Evolutionary conservation across 2,888 invertebrate species (phyloP).

Genomic region (Ornithoptera alexandrae): DNA sequence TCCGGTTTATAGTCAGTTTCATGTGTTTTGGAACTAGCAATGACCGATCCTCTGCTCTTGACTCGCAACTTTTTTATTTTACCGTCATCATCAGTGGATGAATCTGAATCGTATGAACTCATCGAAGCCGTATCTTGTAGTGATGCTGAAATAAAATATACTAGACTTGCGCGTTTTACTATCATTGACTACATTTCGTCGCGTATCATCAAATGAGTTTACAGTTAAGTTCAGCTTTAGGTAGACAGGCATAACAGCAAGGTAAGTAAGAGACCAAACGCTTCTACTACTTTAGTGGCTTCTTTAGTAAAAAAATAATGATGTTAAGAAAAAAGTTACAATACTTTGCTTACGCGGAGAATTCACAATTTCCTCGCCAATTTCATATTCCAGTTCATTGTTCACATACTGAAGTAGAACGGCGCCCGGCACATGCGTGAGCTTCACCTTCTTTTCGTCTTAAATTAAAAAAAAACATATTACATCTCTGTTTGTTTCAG

Average conservation of each 20-base stretch:
- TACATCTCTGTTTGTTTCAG: too few species aligned
- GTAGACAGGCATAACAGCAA: too few species aligned
- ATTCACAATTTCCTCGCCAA: constrained; percentile 63
- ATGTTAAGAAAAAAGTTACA: too few species aligned
- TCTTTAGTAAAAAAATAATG: too few species aligned
- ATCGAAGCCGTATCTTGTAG: constrained; percentile 57
- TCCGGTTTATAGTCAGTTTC: not conserved
- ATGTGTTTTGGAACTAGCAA: constrained; percentile 25
- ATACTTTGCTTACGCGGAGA: constrained; percentile 45
- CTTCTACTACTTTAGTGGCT: too few species aligned
- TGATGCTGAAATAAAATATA: constrained; percentile 46
- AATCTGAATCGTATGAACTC: constrained; percentile 42
- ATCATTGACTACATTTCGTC: too few species aligned
- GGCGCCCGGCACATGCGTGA: constrained; percentile 63
- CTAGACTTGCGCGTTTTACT: not conserved
- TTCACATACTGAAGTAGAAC: constrained; percentile 55
- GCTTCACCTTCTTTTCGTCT: constrained; percentile 60
- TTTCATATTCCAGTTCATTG: constrained; percentile 54
- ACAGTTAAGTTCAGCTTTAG: too few species aligned
- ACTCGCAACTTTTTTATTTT: constrained; percentile 4
- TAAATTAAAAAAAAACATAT: constrained; percentile 28
- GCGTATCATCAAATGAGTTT: too few species aligned
- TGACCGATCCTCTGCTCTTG: constrained; percentile 27
- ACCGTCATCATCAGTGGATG: constrained; percentile 40
- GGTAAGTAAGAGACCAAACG: too few species aligned